Evolutionary conservation across 2,888 invertebrate species (phyloP).

Genomic region (Electrophaes corylata): DNA sequence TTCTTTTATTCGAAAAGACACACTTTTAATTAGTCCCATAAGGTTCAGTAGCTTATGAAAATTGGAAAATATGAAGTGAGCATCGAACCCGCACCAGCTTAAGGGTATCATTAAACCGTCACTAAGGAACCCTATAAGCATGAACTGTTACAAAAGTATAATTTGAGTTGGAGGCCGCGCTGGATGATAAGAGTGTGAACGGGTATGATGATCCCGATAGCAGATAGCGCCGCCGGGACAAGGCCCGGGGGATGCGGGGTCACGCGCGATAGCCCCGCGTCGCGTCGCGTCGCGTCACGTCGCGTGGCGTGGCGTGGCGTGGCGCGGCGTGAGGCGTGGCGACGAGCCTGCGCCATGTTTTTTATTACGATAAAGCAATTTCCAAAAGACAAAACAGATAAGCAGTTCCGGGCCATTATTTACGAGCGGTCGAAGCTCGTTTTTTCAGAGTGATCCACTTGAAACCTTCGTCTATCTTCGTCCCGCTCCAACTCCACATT

Average conservation of each 20-base stretch:
- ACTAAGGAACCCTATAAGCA: slow-evolving; percentile 6
- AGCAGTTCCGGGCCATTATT: slow-evolving; percentile 54
- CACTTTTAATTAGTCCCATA: too few species aligned
- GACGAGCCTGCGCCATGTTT: slow-evolving; percentile 43
- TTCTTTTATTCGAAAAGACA: too few species aligned
- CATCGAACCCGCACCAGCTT: too few species aligned
- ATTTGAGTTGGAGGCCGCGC: slow-evolving; percentile 22
- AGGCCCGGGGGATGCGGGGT: slow-evolving; percentile 46
- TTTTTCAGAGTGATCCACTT: slow-evolving; percentile 48
- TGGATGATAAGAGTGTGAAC: slow-evolving; percentile 32
- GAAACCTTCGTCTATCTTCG: slow-evolving; percentile 69
- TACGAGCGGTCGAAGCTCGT: slow-evolving; percentile 39
- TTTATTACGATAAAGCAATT: slow-evolving; percentile 59
- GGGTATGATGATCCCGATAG: slow-evolving; percentile 46
- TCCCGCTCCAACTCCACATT: slow-evolving; percentile 34
- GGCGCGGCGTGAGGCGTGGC: slow-evolving; percentile 3
- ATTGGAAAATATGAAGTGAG: too few species aligned
- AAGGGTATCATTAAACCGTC: neutral
- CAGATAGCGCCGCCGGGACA: too few species aligned
- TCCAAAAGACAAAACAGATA: slow-evolving; percentile 53
- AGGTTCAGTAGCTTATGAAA: too few species aligned
- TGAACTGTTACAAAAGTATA: slow-evolving; percentile 27
- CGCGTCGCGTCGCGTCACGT: slow-evolving; percentile 17
- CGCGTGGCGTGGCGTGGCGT: slow-evolving; percentile 1
- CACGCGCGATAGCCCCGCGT: slow-evolving; percentile 57